Conservation (phyloP, 2,797 vertebrate species). For the Esox masquinongy region DNA sequence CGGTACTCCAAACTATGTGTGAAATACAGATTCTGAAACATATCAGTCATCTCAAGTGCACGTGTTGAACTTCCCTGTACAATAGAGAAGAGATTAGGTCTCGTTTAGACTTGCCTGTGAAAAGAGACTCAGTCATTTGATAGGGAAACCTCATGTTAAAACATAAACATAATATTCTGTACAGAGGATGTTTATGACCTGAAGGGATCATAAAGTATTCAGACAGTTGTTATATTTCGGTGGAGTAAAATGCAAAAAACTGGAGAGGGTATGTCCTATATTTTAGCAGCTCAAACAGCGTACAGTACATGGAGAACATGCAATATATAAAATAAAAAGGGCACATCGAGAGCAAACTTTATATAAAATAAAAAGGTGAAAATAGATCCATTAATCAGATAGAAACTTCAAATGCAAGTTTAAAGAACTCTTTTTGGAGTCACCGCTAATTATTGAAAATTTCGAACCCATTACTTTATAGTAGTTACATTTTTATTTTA, state of each 20-base stretch:
- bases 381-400: not conserved
- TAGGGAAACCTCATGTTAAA: not conserved
- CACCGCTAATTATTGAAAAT: not conserved
- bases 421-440: not conserved
- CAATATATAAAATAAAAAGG: not conserved
- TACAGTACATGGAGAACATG: not conserved
- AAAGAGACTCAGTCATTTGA: not conserved
- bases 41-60: constrained; percentile 5
- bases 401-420: not conserved
- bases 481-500: too few species aligned
- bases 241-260: not conserved
- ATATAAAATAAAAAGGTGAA: not conserved
- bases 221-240: not conserved
- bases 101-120: constrained; percentile 44
- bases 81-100: constrained; percentile 18
- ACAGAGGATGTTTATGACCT: not conserved
- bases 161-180: not conserved
- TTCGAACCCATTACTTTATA: too few species aligned
- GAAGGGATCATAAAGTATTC: not conserved
- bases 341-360: too few species aligned
- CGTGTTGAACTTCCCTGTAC: constrained; percentile 4
- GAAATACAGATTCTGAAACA: not conserved
- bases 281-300: not conserved
- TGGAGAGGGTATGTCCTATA: not conserved
- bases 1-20: not conserved